Evolutionary conservation across 2,888 invertebrate genomes (phyloP).

Genomic region (Phorcus lineatus): DNA sequence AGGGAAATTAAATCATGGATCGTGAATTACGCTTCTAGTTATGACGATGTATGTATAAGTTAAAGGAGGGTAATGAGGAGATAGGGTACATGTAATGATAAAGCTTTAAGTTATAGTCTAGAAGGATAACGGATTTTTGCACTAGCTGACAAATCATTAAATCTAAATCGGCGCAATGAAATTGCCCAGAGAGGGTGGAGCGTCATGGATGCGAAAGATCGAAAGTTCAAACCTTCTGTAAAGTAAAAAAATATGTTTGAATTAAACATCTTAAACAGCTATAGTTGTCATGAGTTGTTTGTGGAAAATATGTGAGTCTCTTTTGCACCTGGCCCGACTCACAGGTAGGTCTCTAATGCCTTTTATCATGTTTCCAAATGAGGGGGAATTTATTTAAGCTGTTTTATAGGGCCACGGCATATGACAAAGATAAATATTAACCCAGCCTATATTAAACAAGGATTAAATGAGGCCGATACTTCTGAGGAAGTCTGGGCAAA

Average conservation of each 20-base stretch:
- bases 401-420: slow-evolving; percentile 1
- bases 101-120: no score
- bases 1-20: no score
- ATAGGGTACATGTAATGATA: no score
- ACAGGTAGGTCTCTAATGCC: background rate
- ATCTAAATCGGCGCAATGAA: no score
- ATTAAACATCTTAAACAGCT: background rate
- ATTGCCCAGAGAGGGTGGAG: no score
- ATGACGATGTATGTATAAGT: no score
- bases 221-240: background rate
- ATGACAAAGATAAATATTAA: background rate
- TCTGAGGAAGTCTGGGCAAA: background rate
- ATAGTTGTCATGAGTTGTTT: background rate
- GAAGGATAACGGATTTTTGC: no score
- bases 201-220: background rate
- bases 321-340: background rate
- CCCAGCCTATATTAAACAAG: background rate
- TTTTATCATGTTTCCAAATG: background rate
- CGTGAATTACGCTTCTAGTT: no score
- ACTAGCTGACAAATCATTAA: no score
- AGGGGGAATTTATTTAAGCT: background rate
- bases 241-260: background rate
- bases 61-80: no score
- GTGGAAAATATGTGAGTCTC: background rate
- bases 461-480: background rate